Percentiles rank a stretch among this genome's conserved stretches.
phyloP scores from a whole-genome alignment of 2,113 vertebrate species.

The Bombycilla garrulus region DNA sequence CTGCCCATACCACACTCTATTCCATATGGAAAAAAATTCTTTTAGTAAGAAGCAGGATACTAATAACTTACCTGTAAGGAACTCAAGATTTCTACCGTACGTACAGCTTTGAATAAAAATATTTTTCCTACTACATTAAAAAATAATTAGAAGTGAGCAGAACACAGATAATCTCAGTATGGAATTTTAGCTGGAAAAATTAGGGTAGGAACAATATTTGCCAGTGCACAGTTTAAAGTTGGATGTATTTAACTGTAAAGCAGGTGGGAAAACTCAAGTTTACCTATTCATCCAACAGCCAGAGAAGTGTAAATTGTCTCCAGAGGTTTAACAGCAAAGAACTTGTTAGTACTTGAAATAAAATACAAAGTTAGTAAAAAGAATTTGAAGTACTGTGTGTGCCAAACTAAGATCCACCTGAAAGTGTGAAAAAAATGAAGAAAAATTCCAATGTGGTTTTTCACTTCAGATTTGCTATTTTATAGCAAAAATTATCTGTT shows the following conservation, averaged over 20 bases:
- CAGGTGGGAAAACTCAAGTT: background rate
- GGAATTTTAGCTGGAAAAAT: background rate
- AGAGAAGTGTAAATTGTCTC: background rate
- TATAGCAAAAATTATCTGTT: background rate
- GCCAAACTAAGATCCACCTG: background rate
- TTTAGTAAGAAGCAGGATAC: background rate
- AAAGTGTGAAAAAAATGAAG: background rate
- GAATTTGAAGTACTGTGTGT: background rate
- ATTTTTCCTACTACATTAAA: background rate
- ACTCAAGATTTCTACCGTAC: background rate
- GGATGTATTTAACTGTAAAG: background rate
- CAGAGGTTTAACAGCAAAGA: background rate
- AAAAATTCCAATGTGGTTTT: background rate
- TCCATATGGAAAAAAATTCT: background rate
- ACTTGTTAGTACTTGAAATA: background rate
- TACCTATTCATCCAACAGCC: background rate
- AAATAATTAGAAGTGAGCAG: background rate
- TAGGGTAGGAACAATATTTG: background rate
- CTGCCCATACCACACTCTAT: background rate
- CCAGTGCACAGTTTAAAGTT: background rate
- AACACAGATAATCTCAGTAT: background rate
- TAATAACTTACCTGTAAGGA: constrained; percentile 26
- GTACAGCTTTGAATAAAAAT: background rate
- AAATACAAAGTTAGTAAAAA: background rate
- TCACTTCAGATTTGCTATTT: background rate